Conservation (phyloP, 2,797 vertebrate species). For the Chrosomus eos region DNA sequence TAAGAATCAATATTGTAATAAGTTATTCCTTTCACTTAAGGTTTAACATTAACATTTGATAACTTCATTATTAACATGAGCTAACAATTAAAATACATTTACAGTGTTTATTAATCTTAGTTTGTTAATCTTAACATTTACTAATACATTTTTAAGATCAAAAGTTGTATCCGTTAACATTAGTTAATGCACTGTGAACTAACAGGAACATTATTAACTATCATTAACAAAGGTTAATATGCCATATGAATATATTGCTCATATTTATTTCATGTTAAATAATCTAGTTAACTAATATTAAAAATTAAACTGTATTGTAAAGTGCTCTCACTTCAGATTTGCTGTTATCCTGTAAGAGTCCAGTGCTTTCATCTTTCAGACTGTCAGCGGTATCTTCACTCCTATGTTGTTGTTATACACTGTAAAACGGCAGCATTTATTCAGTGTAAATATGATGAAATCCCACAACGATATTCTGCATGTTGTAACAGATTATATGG, state of each 20-base stretch:
- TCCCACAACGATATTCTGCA: not conserved
- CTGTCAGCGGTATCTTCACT: not conserved
- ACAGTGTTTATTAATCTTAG: not conserved
- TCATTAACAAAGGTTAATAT: not conserved
- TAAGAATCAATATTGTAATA: not conserved
- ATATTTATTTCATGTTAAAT: not conserved
- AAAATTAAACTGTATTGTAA: not conserved
- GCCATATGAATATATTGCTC: not conserved
- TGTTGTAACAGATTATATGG: not conserved
- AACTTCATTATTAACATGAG: not conserved
- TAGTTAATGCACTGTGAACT: too few relatives aligned
- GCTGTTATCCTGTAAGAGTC: not conserved
- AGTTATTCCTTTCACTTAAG: not conserved
- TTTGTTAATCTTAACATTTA: not conserved
- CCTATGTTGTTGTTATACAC: not conserved
- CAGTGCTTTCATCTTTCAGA: not conserved
- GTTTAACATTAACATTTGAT: not conserved
- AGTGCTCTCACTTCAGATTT: not conserved
- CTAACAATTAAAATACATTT: not conserved
- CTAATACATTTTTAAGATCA: not conserved
- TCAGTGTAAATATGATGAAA: not conserved
- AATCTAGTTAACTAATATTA: not conserved
- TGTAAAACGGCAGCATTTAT: not conserved
- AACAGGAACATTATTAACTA: not conserved
- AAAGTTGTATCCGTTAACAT: too few relatives aligned